Conservation (phyloP, 2,888 invertebrate species). For the Tenodera sinensis region DNA sequence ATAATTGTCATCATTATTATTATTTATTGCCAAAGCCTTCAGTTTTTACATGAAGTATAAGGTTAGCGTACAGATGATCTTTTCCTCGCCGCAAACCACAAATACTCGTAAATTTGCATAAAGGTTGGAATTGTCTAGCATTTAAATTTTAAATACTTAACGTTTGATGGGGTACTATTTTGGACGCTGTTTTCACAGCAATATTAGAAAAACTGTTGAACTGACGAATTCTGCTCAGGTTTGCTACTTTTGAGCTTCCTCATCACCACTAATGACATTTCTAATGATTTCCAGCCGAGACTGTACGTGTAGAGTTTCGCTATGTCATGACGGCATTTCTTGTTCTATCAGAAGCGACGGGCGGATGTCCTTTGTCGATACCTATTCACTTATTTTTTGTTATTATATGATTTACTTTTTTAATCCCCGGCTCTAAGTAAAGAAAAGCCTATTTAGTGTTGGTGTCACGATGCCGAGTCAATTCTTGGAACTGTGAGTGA, state of each 20-base stretch:
- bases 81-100: too few species aligned
- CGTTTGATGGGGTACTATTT: too few species aligned
- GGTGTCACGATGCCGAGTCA: neutral
- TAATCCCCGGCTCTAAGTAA: neutral
- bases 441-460: constrained; percentile 14
- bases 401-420: neutral
- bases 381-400: neutral
- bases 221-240: too few species aligned
- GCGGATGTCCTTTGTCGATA: constrained; percentile 15
- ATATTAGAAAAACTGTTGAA: too few species aligned
- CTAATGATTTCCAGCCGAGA: neutral
- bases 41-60: too few species aligned
- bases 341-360: neutral
- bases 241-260: neutral
- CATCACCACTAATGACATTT: neutral
- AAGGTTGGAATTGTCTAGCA: too few species aligned
- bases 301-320: constrained; percentile 3
- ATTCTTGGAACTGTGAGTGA: neutral
- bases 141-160: too few species aligned
- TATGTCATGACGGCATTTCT: constrained; percentile 7
- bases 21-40: too few species aligned
- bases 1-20: too few species aligned
- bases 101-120: too few species aligned
- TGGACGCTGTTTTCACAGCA: too few species aligned
- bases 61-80: too few species aligned